phyloP scores from a whole-genome alignment of 2,888 invertebrate species.

The Lochmaea capreae region DNA sequence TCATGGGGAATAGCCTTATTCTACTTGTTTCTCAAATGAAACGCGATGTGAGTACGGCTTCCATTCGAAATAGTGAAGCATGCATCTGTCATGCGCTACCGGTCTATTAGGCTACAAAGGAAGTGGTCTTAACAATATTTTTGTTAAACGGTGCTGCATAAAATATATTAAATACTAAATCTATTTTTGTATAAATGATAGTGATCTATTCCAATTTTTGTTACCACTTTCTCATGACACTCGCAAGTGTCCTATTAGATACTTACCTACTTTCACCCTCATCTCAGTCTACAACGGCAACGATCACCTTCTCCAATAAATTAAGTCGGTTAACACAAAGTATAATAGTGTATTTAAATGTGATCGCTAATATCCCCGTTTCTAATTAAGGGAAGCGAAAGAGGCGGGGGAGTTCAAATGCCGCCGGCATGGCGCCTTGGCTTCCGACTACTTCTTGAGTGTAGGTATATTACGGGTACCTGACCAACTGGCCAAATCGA shows the following conservation, averaged over 20 bases:
- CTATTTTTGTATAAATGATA: too few species aligned
- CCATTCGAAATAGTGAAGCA: too few species aligned
- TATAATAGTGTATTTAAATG: constrained; percentile 54
- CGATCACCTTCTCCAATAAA: constrained; percentile 45
- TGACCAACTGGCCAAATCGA: constrained; percentile 55
- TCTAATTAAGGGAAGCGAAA: constrained; percentile 59
- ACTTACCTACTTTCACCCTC: constrained; percentile 14
- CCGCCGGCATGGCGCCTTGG: constrained; percentile 61
- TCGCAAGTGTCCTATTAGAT: constrained; percentile 17
- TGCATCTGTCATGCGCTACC: too few species aligned
- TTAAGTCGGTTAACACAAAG: constrained; percentile 49
- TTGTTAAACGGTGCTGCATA: too few species aligned
- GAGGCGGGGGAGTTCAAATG: constrained; percentile 54
- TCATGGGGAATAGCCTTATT: too few species aligned
- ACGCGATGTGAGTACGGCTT: too few species aligned
- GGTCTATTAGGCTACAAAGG: too few species aligned
- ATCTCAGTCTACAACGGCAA: constrained; percentile 13
- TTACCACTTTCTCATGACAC: background rate
- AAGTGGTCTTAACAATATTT: too few species aligned
- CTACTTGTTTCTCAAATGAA: too few species aligned
- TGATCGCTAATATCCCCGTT: constrained; percentile 55
- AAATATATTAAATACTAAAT: too few species aligned
- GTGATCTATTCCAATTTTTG: too few species aligned
- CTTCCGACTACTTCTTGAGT: constrained; percentile 57
- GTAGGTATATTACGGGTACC: constrained; percentile 14